Evolutionary conservation across 2,113 vertebrate species (phyloP), one percentile per base, ranked within the genome.

Genomic region (Hepsetus odoe): DNA sequence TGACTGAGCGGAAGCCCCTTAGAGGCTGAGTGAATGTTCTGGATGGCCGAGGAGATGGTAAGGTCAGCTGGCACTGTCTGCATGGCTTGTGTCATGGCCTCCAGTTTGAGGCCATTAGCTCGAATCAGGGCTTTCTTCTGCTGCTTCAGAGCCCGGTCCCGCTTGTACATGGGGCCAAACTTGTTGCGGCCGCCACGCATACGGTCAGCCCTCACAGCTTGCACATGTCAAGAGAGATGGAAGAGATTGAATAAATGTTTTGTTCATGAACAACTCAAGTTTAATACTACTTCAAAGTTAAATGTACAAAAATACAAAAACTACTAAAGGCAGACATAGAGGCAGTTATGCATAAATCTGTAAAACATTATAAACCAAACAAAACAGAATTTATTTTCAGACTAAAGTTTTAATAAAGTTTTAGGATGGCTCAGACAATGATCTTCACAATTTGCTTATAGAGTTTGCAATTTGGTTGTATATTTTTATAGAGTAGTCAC

Each of bases 111-210:
- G 91, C 98, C 98, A 11, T 98, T 99, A 18, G 98, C 98, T 83
- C 98, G 93, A 86, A 99, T 99, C 80, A 99, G 94, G 2, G 98
- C 98, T 88, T 99, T 99, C 85, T 99, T 99, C 88, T 99, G 98
- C 82, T 99, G 98, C 87, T 99, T 99, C 70, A 99, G 68, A 38
- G 97, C 98, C 67, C 98, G 92, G 92, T 99, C 98, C 76, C 98
- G 93, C 92, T 99, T 99, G 93, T 99, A 99, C 98, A 99, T 99
- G 18, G 98, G 98, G 87, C 98, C 98, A 46, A 99, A 99, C 86
- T 99, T 99, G 91, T 99, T 99, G 79, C 98, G 94, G 66, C 98
- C 98, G 0, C 98, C 97, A 0, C 98, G 95, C 98, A 99, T 99
- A 74, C 98, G 94, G 86, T 99, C 98, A 0, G 98, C 98, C 78